A percentile compares a stretch with the other conserved stretches of the same genome.
phyloP scores from a whole-genome alignment of 1,140 invertebrate genomes.

The Drosophila kepulauana region DNA sequence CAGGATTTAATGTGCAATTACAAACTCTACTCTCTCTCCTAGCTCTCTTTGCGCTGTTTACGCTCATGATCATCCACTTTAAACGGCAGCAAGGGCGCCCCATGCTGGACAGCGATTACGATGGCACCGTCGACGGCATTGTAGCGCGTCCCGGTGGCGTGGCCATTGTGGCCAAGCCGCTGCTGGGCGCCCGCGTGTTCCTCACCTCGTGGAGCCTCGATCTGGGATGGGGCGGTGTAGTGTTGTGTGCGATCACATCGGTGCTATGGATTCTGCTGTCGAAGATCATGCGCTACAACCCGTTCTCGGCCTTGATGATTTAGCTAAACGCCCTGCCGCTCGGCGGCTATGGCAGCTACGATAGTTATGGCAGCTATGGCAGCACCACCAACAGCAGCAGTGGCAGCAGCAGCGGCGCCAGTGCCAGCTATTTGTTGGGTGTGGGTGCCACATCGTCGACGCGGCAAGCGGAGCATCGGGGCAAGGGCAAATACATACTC shows the following conservation, averaged over 20 bases:
- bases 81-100: conserved; percentile 91
- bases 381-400: conserved; percentile 61
- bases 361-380: conserved; percentile 56
- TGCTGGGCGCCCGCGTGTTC: conserved; percentile 89
- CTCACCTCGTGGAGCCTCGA: conserved; percentile 93
- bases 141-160: conserved; percentile 86
- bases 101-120: conserved; percentile 85
- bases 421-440: conserved; percentile 64
- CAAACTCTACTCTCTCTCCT: conserved; percentile 57
- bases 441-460: conserved; percentile 64
- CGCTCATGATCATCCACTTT: conserved; percentile 95
- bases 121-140: conserved; percentile 90
- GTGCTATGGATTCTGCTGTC: conserved; percentile 94
- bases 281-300: conserved; percentile 95
- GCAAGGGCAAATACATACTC: conserved; percentile 73
- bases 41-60: conserved; percentile 95
- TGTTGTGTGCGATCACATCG: conserved; percentile 91
- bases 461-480: conserved; percentile 70
- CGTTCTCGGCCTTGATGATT: conserved; percentile 90
- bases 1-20: neutral
- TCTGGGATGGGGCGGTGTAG: conserved; percentile 93
- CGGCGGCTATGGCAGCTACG: conserved; percentile 70
- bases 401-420: conserved; percentile 60
- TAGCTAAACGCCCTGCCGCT: conserved; percentile 85
- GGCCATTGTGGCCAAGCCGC: conserved; percentile 75